These are phyloP conservation scores for Aporrectodea caliginosa DNA, from an alignment of 1,140 invertebrate genomes.

Conservation along the genomic window DNA sequence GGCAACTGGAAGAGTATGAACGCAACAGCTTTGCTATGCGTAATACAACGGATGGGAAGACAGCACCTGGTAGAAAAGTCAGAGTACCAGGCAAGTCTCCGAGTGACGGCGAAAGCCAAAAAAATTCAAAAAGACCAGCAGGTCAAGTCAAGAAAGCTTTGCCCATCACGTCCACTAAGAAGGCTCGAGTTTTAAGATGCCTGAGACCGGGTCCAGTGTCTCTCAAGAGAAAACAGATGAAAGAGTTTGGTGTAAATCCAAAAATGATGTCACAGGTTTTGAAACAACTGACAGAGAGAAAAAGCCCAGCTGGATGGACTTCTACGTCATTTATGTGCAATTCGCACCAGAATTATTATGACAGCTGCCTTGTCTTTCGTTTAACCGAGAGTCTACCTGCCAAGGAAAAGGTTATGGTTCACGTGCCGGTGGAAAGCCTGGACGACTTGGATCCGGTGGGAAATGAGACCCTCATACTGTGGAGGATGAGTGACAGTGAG, in stretches of 20 bases:
- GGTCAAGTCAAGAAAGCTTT: neutral
- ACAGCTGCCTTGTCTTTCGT: neutral
- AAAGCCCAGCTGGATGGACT: neutral
- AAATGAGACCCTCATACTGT: conserved; percentile 9
- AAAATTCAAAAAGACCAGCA: neutral
- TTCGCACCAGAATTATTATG: neutral
- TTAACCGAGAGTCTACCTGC: neutral
- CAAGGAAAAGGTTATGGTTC: neutral
- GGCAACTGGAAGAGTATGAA: neutral
- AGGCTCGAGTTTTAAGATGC: neutral
- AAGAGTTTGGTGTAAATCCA: neutral
- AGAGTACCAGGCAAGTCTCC: neutral
- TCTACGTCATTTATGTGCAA: neutral
- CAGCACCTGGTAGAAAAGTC: neutral
- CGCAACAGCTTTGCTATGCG: neutral
- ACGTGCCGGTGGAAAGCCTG: neutral
- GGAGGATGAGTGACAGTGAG: conserved; percentile 7
- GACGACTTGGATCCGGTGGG: conserved; percentile 8
- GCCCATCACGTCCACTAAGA: neutral
- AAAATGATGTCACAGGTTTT: neutral
- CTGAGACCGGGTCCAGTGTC: neutral
- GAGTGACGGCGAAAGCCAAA: neutral
- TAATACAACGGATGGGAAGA: neutral
- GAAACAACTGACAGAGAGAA: neutral
- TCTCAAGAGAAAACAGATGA: neutral